A percentile compares a stretch with the other conserved stretches of the same genome.
Conservation (phyloP, 2,888 invertebrate species). For the Pyrrhosoma nymphula region DNA sequence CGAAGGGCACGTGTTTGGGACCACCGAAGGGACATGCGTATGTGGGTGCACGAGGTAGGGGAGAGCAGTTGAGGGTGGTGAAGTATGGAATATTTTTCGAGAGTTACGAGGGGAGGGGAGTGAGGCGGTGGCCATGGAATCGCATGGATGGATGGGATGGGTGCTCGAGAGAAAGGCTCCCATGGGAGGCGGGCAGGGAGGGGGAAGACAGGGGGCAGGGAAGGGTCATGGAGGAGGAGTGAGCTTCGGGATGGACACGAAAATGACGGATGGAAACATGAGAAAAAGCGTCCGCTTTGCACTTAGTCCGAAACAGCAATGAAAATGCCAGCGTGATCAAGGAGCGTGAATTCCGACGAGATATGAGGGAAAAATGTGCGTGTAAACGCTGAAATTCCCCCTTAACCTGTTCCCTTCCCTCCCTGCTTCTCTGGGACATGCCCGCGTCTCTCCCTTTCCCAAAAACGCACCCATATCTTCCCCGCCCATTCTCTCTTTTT, state of each 20-base stretch:
- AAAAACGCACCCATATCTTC: conserved; percentile 25
- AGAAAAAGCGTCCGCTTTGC: conserved; percentile 33
- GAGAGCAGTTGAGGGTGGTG: conserved; percentile 13
- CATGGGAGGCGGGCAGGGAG: not conserved
- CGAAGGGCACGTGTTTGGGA: not conserved
- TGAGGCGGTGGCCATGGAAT: not conserved
- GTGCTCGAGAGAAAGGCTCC: not conserved
- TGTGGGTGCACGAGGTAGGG: not conserved
- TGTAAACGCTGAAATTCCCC: conserved; percentile 14
- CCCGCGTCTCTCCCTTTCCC: conserved; percentile 29
- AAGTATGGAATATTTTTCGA: conserved; percentile 32
- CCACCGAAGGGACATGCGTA: conserved; percentile 6
- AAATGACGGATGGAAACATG: conserved; percentile 63
- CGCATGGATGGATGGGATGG: not conserved
- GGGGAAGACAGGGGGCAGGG: not conserved
- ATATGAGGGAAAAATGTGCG: conserved; percentile 51
- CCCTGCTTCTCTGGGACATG: not conserved
- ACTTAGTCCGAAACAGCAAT: conserved; percentile 56
- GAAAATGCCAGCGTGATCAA: conserved; percentile 59
- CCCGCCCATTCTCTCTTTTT: not conserved
- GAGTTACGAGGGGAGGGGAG: not conserved
- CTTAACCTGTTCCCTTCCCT: not conserved
- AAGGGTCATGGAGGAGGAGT: not conserved
- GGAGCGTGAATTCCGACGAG: conserved; percentile 50
- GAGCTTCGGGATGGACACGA: conserved; percentile 45